Conservation (phyloP, 2,113 vertebrate genomes). For the Lampris incognitus region DNA sequence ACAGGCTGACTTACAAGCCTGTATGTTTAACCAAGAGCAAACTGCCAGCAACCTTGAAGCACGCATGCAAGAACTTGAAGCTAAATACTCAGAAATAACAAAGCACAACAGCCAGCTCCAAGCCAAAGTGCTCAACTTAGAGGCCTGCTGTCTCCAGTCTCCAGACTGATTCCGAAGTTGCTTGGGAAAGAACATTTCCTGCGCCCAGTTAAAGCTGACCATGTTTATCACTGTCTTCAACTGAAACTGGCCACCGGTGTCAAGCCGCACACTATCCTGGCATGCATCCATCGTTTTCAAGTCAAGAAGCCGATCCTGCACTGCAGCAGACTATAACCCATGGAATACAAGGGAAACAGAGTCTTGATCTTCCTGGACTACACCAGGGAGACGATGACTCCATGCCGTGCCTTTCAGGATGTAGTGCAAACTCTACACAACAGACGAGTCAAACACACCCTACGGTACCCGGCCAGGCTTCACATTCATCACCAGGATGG, state of each 20-base stretch:
- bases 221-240: constrained; percentile 6
- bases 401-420: background rate
- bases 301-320: background rate
- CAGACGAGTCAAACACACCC: background rate
- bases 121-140: background rate
- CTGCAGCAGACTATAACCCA: background rate
- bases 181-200: constrained; percentile 4
- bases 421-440: background rate
- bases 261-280: background rate
- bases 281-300: background rate
- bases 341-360: background rate
- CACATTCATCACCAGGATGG: background rate
- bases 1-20: too few relatives aligned
- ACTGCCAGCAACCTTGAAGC: too few relatives aligned
- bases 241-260: background rate
- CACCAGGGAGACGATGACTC: background rate
- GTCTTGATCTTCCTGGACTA: background rate
- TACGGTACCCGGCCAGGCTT: background rate
- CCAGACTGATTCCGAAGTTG: constrained; percentile 21
- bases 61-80: too few relatives aligned
- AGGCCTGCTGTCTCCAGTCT: constrained; percentile 1
- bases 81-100: background rate
- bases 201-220: constrained; percentile 16
- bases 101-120: background rate
- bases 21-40: too few relatives aligned